Evolutionary conservation across 2,113 vertebrate species (phyloP).

Genomic region (Condylura cristata): DNA sequence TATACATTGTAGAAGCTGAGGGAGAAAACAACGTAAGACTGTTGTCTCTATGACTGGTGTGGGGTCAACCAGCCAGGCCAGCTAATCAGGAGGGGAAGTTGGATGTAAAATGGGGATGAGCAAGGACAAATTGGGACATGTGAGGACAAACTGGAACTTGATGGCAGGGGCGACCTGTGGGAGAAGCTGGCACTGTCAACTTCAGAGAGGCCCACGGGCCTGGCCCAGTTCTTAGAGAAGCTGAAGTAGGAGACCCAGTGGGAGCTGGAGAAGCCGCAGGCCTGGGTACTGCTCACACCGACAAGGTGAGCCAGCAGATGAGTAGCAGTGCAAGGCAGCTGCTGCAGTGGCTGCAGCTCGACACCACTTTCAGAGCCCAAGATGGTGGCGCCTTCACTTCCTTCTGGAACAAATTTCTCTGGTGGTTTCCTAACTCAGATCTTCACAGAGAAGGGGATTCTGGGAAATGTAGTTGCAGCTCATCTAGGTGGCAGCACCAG

Average conservation of each 20-base stretch:
- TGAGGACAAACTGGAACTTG: neutral
- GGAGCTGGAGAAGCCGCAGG: neutral
- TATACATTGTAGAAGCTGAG: neutral
- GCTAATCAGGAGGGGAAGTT: neutral
- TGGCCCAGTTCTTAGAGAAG: neutral
- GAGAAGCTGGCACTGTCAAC: neutral
- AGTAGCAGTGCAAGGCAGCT: neutral
- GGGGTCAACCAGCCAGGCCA: neutral
- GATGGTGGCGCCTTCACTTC: neutral
- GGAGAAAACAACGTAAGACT: neutral
- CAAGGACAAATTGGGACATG: neutral
- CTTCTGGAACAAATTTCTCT: neutral
- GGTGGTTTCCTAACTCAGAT: neutral
- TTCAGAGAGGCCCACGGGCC: neutral
- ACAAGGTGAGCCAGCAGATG: neutral
- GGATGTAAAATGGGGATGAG: neutral
- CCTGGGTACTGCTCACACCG: neutral
- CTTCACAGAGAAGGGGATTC: neutral
- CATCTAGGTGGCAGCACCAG: neutral
- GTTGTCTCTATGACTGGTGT: neutral
- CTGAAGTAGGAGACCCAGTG: neutral
- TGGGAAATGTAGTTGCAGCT: conserved; percentile 15
- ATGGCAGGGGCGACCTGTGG: neutral
- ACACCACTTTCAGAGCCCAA: neutral
- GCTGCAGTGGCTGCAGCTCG: neutral